A percentile compares a stretch with the other conserved stretches of the same genome.
phyloP scores from a whole-genome alignment of 2,888 invertebrate genomes.

The Cerastoderma edule region DNA sequence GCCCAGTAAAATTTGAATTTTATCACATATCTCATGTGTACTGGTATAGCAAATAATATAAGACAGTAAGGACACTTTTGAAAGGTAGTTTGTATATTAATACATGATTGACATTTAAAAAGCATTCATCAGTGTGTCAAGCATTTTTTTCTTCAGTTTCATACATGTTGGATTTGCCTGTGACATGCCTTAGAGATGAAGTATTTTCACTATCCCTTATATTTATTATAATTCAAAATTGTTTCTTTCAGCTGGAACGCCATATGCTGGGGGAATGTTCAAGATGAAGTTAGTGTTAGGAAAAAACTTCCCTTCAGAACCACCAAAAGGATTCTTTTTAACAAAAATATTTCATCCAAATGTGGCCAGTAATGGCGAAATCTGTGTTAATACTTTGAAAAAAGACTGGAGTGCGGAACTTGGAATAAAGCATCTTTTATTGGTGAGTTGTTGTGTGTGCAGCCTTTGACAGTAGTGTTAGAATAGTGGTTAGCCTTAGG shows the following conservation, averaged over 20 bases:
- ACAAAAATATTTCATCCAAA: constrained; percentile 99
- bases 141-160: too few species aligned
- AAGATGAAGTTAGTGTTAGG: constrained; percentile 94
- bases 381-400: constrained; percentile 97
- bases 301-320: constrained; percentile 95
- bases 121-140: too few species aligned
- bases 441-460: constrained; percentile 88
- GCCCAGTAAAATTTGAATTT: too few species aligned
- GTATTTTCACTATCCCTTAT: background rate
- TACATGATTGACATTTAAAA: too few species aligned
- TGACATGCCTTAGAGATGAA: too few species aligned
- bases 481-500: too few species aligned
- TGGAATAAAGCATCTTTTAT: constrained; percentile 96
- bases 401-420: constrained; percentile 98
- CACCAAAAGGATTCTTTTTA: constrained; percentile 95
- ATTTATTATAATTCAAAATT: background rate
- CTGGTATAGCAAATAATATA: too few species aligned
- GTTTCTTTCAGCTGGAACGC: constrained; percentile 90
- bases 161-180: too few species aligned
- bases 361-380: constrained; percentile 95
- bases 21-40: too few species aligned
- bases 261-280: constrained; percentile 94
- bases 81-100: too few species aligned
- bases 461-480: too few species aligned
- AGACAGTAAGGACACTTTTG: too few species aligned